Evolutionary conservation across 2,888 invertebrate genomes (phyloP).

Genomic region (Neoascia interrupta): DNA sequence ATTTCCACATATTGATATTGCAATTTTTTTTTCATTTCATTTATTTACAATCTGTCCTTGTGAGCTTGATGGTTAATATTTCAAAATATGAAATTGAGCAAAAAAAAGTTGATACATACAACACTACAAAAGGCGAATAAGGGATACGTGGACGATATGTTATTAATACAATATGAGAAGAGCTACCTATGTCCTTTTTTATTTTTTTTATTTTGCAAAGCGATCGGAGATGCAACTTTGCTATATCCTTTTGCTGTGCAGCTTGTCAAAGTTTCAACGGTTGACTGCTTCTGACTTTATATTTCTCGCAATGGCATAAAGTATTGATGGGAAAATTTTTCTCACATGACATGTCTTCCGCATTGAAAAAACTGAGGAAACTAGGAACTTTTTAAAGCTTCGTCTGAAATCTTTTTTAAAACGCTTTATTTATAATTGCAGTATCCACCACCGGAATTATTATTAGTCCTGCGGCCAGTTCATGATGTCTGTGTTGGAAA

Average conservation of each 20-base stretch:
- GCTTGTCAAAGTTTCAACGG: no score
- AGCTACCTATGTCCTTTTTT: background rate
- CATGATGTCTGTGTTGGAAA: slow-evolving; percentile 76
- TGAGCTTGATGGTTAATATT: slow-evolving; percentile 45
- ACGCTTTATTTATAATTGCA: slow-evolving; percentile 69
- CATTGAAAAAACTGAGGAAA: no score
- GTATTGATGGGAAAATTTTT: no score
- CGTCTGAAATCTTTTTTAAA: background rate
- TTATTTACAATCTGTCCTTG: slow-evolving; percentile 27
- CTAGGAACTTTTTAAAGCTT: background rate
- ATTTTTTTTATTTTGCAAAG: no score
- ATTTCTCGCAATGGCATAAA: no score
- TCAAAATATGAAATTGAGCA: background rate
- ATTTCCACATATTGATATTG: slow-evolving; percentile 66
- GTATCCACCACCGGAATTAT: slow-evolving; percentile 77
- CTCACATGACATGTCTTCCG: no score
- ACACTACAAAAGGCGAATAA: background rate
- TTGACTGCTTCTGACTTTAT: no score
- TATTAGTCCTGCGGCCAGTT: slow-evolving; percentile 76
- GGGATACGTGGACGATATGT: background rate
- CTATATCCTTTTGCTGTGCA: background rate
- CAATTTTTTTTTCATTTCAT: slow-evolving; percentile 23
- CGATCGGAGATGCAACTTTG: background rate
- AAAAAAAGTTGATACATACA: background rate
- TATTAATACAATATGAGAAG: slow-evolving; percentile 7